Evolutionary conservation across 2,113 vertebrate species (phyloP).

Genomic region (Semnopithecus entellus): DNA sequence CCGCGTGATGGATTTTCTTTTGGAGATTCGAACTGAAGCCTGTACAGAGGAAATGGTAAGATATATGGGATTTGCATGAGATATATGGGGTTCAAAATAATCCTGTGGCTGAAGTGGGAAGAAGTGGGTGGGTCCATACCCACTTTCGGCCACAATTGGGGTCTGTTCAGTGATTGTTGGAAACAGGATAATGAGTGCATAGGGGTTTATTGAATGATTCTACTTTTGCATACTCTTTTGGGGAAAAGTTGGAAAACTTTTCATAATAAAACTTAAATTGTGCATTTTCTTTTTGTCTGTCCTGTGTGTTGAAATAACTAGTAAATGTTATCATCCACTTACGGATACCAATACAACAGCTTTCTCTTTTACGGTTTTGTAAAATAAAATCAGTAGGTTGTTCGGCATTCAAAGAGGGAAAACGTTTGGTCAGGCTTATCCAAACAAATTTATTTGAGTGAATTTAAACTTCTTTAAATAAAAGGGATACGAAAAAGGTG

Average conservation of each 20-base stretch:
- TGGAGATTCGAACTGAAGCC: background rate
- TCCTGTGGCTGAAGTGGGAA: background rate
- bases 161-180: background rate
- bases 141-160: background rate
- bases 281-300: background rate
- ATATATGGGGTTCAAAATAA: background rate
- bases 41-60: constrained; percentile 16
- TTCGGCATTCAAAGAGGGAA: background rate
- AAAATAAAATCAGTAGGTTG: background rate
- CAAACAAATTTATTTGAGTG: background rate
- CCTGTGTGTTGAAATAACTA: background rate
- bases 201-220: background rate
- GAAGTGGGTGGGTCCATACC: background rate
- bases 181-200: background rate
- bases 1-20: background rate
- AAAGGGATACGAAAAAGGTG: background rate
- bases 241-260: background rate
- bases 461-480: background rate
- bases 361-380: background rate
- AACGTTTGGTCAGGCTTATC: background rate
- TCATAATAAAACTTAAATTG: background rate
- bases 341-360: background rate
- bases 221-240: background rate
- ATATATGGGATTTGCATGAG: background rate
- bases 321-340: background rate